Percentiles rank a stretch among this genome's conserved stretches.
These are phyloP conservation scores for Zaprionus gabonicus DNA, from an alignment of 1,140 invertebrate species.

Conservation along the genomic window DNA sequence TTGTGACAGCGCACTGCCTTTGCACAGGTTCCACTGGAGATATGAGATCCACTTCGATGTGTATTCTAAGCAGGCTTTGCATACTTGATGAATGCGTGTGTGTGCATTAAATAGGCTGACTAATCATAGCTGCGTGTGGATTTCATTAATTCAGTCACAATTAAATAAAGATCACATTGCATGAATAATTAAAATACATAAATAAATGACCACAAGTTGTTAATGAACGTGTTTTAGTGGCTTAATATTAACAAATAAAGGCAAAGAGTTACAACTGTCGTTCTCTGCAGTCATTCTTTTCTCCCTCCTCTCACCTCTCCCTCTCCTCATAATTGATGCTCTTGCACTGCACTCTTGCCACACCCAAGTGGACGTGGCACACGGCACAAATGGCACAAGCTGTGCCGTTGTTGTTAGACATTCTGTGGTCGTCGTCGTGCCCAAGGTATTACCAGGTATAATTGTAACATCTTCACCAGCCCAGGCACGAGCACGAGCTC, in stretches of 20 bases:
- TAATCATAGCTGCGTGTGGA: no score
- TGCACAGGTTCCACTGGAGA: no score
- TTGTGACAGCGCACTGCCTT: no score
- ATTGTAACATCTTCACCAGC: constrained; percentile 66
- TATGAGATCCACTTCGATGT: no score
- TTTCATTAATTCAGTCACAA: no score
- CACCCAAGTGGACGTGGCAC: constrained; percentile 20
- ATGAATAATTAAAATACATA: no score
- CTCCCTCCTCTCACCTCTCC: not conserved
- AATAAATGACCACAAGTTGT: no score
- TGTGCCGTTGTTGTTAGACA: constrained; percentile 62
- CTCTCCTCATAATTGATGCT: not conserved
- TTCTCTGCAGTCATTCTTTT: not conserved
- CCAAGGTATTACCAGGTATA: constrained; percentile 63
- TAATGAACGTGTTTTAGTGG: no score
- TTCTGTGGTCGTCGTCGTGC: constrained; percentile 68
- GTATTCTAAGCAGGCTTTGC: no score
- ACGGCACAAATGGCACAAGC: constrained; percentile 39
- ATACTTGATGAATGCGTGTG: no score
- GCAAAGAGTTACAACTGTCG: not conserved
- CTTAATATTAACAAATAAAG: not conserved
- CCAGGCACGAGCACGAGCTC: constrained; percentile 38
- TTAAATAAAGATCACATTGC: no score
- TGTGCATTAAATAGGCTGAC: no score
- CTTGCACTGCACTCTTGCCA: constrained; percentile 8